Evolutionary conservation across 2,888 invertebrate species (phyloP).

Genomic region (Tanytarsus gracilentus): DNA sequence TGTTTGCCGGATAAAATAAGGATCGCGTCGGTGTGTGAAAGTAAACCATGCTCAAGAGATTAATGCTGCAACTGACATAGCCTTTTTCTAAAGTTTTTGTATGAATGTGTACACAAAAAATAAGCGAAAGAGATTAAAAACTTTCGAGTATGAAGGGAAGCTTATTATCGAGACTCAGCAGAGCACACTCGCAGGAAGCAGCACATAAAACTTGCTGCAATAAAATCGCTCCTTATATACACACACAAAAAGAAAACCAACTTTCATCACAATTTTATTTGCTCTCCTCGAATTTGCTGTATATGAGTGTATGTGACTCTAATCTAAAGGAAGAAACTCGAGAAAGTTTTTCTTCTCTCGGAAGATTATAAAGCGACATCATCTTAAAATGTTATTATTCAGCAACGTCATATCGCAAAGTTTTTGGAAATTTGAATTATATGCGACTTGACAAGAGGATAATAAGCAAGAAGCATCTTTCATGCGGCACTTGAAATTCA

Average conservation of each 20-base stretch:
- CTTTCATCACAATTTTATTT: conserved; percentile 15
- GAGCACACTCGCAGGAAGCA: background rate
- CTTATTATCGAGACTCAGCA: conserved; percentile 9
- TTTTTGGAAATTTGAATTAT: no score
- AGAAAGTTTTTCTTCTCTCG: no score
- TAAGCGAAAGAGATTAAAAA: conserved; percentile 21
- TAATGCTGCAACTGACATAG: conserved; percentile 16
- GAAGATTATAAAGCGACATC: no score
- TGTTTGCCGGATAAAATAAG: conserved; percentile 18
- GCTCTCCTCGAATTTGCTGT: background rate
- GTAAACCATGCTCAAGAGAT: conserved; percentile 28
- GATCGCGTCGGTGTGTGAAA: background rate
- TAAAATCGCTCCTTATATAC: conserved; percentile 15
- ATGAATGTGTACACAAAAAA: background rate
- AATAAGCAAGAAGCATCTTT: no score
- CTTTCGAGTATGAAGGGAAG: conserved; percentile 6
- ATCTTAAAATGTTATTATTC: no score
- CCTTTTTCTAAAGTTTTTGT: conserved; percentile 13
- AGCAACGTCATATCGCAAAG: no score
- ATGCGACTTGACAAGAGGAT: no score
- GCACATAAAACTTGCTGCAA: conserved; percentile 1
- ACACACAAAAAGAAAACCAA: no score
- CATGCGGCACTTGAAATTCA: no score
- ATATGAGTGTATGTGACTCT: no score
- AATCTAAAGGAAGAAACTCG: no score